These are phyloP conservation scores for Chrysoperla carnea DNA, from an alignment of 1,140 invertebrate species.

Conservation along the genomic window DNA sequence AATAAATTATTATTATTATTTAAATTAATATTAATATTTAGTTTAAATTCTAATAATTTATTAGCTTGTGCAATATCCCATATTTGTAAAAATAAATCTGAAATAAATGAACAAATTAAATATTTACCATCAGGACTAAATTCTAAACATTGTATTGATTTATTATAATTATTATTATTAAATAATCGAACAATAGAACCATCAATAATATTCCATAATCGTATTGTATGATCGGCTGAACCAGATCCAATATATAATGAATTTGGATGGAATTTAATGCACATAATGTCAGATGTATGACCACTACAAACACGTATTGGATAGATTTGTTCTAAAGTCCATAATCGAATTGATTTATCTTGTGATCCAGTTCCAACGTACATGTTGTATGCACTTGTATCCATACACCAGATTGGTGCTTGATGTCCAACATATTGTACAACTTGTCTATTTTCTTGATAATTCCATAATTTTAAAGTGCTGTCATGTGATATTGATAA, in stretches of 20 bases:
- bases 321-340: slow-evolving; percentile 59
- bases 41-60: no score
- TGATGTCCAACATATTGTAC: slow-evolving; percentile 56
- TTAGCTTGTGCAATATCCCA: no score
- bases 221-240: slow-evolving; percentile 55
- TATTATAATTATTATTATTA: no score
- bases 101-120: background rate
- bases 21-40: no score
- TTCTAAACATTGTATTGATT: slow-evolving; percentile 25
- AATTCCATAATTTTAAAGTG: background rate
- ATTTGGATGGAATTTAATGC: slow-evolving; percentile 73
- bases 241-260: slow-evolving; percentile 58
- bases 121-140: background rate
- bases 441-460: background rate
- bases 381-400: slow-evolving; percentile 46
- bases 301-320: slow-evolving; percentile 61
- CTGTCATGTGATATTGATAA: background rate
- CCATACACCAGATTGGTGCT: slow-evolving; percentile 70
- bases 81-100: no score
- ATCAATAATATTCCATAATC: slow-evolving; percentile 47
- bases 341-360: slow-evolving; percentile 62
- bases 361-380: slow-evolving; percentile 63
- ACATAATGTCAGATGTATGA: slow-evolving; percentile 64
- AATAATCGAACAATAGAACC: slow-evolving; percentile 51
- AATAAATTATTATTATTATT: no score